Percentiles rank a stretch among this genome's conserved stretches.
phyloP scores from a whole-genome alignment of 2,113 vertebrate genomes.

The Sebastes schlegelii region DNA sequence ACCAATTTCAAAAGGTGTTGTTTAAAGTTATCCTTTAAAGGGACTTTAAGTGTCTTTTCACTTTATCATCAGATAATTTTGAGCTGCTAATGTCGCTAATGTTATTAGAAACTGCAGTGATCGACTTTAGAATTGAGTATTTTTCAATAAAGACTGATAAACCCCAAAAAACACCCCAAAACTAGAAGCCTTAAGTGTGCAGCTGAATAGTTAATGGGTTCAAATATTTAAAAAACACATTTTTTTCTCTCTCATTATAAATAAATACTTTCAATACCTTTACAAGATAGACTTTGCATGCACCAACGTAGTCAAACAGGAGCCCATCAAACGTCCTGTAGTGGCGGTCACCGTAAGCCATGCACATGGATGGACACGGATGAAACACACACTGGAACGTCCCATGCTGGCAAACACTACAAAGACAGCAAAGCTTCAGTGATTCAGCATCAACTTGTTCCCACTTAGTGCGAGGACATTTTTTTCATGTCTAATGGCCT shows the following conservation, averaged over 20 bases:
- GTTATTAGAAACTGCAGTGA: neutral
- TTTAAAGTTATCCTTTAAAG: neutral
- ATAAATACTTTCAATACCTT: slow-evolving; percentile 84
- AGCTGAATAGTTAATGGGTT: neutral
- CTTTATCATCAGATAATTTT: neutral
- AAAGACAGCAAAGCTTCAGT: slow-evolving; percentile 61
- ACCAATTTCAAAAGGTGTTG: too few species aligned
- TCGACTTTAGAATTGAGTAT: neutral
- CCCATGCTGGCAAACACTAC: slow-evolving; percentile 91
- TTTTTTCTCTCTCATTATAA: neutral
- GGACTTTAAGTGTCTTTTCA: neutral
- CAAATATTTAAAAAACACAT: neutral
- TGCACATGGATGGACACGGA: slow-evolving; percentile 95
- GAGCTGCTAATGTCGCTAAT: neutral
- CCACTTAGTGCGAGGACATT: slow-evolving; percentile 55
- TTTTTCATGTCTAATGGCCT: slow-evolving; percentile 57
- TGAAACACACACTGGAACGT: slow-evolving; percentile 91
- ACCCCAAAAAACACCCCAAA: neutral
- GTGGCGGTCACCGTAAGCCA: slow-evolving; percentile 93
- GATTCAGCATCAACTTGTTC: slow-evolving; percentile 65
- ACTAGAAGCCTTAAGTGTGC: neutral
- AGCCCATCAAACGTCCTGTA: slow-evolving; percentile 96
- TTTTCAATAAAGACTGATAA: neutral
- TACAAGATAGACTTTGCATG: slow-evolving; percentile 92
- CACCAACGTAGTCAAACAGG: slow-evolving; percentile 92